phyloP scores from a whole-genome alignment of 2,113 vertebrate species.

The Podilymbus podiceps region DNA sequence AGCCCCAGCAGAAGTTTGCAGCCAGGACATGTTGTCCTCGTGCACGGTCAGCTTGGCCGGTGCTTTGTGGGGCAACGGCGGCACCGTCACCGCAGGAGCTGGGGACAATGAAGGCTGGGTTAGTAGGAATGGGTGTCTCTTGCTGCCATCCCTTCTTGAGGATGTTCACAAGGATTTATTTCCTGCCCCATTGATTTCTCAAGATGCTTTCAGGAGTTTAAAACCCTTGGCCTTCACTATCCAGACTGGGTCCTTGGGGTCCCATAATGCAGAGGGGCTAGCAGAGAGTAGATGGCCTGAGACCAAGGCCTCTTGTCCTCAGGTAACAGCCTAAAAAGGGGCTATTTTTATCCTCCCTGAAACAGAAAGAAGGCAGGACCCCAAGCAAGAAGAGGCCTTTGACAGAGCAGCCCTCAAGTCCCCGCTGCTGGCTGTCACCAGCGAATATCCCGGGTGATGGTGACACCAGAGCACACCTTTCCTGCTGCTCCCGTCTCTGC shows the following conservation, averaged over 20 bases:
- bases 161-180: background rate
- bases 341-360: background rate
- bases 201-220: background rate
- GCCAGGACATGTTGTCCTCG: no score
- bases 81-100: accelerated
- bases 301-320: no score
- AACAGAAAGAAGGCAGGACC: background rate
- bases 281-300: background rate
- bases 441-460: background rate
- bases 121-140: background rate
- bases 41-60: no score
- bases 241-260: background rate
- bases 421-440: background rate
- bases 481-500: background rate
- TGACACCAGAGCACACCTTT: background rate
- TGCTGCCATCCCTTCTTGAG: background rate
- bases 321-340: background rate
- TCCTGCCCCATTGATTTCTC: background rate
- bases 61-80: background rate
- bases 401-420: background rate
- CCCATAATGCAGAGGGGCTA: background rate
- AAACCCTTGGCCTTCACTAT: accelerated
- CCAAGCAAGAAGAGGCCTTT: background rate
- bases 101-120: background rate
- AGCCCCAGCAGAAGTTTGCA: background rate